A percentile compares a stretch with the other conserved stretches of the same genome.
Conservation (phyloP, 2,797 vertebrate genomes). For the Alauda arvensis region DNA sequence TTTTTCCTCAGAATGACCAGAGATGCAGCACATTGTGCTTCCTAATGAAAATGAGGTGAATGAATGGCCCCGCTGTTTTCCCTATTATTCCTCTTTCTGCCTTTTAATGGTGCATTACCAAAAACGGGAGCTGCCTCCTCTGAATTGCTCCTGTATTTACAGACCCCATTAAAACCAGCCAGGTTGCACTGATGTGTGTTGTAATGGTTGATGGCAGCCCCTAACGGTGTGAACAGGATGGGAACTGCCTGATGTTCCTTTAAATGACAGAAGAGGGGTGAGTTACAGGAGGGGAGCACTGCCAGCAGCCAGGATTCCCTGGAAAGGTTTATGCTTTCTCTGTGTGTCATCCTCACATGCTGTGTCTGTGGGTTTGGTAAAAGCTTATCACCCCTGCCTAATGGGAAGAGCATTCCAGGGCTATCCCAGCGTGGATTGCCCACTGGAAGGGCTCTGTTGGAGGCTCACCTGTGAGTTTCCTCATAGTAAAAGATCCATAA, state of each 20-base stretch:
- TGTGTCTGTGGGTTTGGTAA: background rate
- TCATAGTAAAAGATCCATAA: background rate
- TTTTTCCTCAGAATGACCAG: background rate
- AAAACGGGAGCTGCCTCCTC: background rate
- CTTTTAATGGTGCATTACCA: background rate
- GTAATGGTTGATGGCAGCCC: conserved; percentile 4
- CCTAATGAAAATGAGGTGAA: conserved; percentile 26
- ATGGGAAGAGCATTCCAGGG: background rate
- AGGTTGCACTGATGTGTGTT: conserved; percentile 51
- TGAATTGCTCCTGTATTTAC: conserved; percentile 31
- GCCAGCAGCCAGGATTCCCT: background rate
- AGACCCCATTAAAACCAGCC: conserved; percentile 58
- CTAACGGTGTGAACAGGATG: conserved; percentile 40
- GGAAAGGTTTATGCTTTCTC: background rate
- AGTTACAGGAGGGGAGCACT: background rate
- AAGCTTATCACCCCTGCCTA: conserved; percentile 8
- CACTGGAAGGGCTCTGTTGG: background rate
- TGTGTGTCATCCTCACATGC: background rate
- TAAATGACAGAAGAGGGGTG: background rate
- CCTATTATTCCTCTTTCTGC: conserved; percentile 23
- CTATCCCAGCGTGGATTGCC: background rate
- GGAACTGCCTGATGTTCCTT: conserved; percentile 36
- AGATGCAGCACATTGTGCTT: background rate
- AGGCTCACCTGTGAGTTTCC: background rate
- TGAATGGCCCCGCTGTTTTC: conserved; percentile 8